Evolutionary conservation across 2,113 vertebrate species (phyloP), one percentile per base, ranked within the genome.

Genomic region (Fregata magnificens): DNA sequence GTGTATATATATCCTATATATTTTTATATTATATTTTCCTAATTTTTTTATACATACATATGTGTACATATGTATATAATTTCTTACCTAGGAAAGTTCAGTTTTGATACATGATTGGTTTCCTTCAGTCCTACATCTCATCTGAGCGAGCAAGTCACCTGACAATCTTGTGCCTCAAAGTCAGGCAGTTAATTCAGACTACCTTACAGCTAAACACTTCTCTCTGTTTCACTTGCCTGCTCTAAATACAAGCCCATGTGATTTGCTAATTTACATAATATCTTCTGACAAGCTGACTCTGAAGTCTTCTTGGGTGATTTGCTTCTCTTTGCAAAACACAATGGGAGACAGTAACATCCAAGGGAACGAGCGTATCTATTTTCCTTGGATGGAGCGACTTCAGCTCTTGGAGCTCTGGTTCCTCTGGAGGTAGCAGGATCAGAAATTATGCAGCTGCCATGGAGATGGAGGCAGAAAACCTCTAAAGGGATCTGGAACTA

Each of bases 291-390:
- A 83, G 78, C 78, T 74, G 84, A 63, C 82, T 95, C 89, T 96
- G 84, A 97, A 97, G 89, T 88, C 84, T 91, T 94, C 94, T 91
- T 82, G 74, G 82, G 82, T 89, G 96, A 91, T 97, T 88, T 93
- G 82, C 87, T 95, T 94, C 84, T 87, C 87, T 95, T 85, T 87
- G 63, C 87, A 76, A 91, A 88, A 94, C 87, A 94, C 82, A 96
- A 80, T 90, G 96, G 95, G 91, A 93, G 84, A 38, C n/a, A 66
- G 79, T 42, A 93, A 87, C 90, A 91, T 52, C 45, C 94, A 86
- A 82, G 72, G 67, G 59, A 91, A 85, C 0, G 1, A 80, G 38
- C 3, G 9, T 5, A 45, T 79, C 81, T 87, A 38, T 76, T 84
- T 85, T 78, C 67, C 55, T 77, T 47, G 79, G 80, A 80, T 3